Evolutionary conservation across 2,888 invertebrate genomes (phyloP).

Genomic region (Patella depressa): DNA sequence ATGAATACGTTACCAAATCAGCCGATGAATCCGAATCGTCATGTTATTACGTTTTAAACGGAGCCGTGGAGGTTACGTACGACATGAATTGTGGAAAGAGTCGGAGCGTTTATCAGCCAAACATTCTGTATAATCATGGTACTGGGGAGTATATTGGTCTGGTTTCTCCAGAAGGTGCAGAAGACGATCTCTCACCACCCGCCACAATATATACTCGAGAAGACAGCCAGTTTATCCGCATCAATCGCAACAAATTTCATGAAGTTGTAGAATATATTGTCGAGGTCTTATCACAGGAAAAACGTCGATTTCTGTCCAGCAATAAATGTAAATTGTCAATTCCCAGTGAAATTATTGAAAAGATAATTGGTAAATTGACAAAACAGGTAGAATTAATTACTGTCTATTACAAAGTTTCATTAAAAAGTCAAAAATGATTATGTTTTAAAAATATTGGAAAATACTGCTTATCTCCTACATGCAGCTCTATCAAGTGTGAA

Average conservation of each 20-base stretch:
- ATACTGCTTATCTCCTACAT: background rate
- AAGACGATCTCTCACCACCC: slow-evolving; percentile 59
- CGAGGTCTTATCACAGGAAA: slow-evolving; percentile 41
- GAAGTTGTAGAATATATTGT: slow-evolving; percentile 41
- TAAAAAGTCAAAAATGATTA: slow-evolving; percentile 11
- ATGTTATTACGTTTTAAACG: slow-evolving; percentile 59
- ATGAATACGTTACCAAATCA: slow-evolving; percentile 51
- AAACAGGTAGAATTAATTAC: slow-evolving; percentile 47
- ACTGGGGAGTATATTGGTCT: slow-evolving; percentile 61
- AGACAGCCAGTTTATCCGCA: slow-evolving; percentile 52
- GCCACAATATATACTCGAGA: slow-evolving; percentile 60
- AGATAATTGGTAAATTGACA: slow-evolving; percentile 50
- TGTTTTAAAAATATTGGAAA: background rate
- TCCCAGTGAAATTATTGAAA: slow-evolving; percentile 47
- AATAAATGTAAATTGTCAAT: slow-evolving; percentile 45
- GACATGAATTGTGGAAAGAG: slow-evolving; percentile 48
- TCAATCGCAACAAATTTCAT: slow-evolving; percentile 57
- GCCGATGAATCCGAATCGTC: slow-evolving; percentile 49
- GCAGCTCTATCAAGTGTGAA: background rate
- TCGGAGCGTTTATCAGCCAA: slow-evolving; percentile 57
- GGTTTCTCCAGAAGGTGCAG: slow-evolving; percentile 53
- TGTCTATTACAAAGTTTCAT: background rate
- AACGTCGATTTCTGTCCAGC: slow-evolving; percentile 42
- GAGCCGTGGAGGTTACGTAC: slow-evolving; percentile 60
- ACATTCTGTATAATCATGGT: slow-evolving; percentile 62